A percentile compares a stretch with the other conserved stretches of the same genome.
These are phyloP conservation scores for Scaptodrosophila latifasciaeformis DNA, from an alignment of 2,888 invertebrate genomes.

Conservation along the genomic window DNA sequence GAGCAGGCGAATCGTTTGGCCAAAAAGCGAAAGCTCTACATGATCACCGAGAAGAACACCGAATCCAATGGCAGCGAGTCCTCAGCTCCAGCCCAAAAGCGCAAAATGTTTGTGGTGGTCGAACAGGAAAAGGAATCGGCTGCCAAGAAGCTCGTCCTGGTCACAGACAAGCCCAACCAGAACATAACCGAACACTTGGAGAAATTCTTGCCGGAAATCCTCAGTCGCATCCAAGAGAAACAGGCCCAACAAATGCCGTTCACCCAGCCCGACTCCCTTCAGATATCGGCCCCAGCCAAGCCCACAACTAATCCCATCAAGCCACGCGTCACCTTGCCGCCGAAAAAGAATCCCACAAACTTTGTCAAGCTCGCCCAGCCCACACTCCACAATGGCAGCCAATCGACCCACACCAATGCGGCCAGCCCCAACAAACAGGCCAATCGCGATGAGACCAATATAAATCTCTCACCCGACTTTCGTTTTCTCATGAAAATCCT, in stretches of 20 bases:
- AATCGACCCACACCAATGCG: not conserved
- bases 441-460: slow-evolving; percentile 53
- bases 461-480: slow-evolving; percentile 72
- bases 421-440: not conserved
- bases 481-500: slow-evolving; percentile 73
- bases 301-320: slow-evolving; percentile 5
- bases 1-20: not conserved
- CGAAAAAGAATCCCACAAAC: slow-evolving; percentile 70
- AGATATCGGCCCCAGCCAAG: too few relatives aligned
- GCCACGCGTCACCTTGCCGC: slow-evolving; percentile 68
- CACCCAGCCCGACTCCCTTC: not conserved
- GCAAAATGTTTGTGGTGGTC: slow-evolving; percentile 70
- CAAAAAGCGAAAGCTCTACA: slow-evolving; percentile 68
- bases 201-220: slow-evolving; percentile 70
- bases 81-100: slow-evolving; percentile 22
- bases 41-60: slow-evolving; percentile 70
- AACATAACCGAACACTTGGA: slow-evolving; percentile 70
- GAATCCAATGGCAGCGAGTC: slow-evolving; percentile 22
- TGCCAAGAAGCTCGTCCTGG: slow-evolving; percentile 68
- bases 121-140: slow-evolving; percentile 56
- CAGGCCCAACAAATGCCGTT: slow-evolving; percentile 13
- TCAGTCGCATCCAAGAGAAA: slow-evolving; percentile 65
- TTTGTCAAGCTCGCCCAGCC: slow-evolving; percentile 29
- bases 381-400: not conserved
- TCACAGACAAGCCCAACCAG: slow-evolving; percentile 63